Evolutionary conservation across 2,113 vertebrate genomes (phyloP).

Genomic region (Furnarius figulus): DNA sequence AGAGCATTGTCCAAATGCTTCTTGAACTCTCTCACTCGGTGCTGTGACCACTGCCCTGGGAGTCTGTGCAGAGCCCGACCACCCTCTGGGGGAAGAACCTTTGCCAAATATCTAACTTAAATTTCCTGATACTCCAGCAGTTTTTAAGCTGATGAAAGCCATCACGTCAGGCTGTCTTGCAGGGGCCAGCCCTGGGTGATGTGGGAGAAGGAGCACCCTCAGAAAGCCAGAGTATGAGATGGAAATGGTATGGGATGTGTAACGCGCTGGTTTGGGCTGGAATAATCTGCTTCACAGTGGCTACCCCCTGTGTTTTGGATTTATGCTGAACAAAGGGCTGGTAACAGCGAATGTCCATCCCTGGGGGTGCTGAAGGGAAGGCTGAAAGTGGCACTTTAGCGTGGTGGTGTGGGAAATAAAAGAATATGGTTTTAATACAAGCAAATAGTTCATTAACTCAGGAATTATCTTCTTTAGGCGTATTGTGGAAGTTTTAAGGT

Average conservation of each 20-base stretch:
- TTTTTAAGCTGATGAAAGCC: neutral
- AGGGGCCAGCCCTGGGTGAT: neutral
- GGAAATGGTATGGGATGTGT: neutral
- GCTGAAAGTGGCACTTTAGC: too few relatives aligned
- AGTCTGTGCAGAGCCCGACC: too few relatives aligned
- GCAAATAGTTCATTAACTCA: too few relatives aligned
- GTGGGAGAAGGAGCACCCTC: neutral
- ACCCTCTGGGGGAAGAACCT: neutral
- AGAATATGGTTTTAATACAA: too few relatives aligned
- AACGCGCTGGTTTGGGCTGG: fast-evolving
- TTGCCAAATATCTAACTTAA: neutral
- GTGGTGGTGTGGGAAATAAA: too few relatives aligned
- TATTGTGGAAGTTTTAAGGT: too few relatives aligned
- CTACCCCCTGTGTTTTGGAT: neutral
- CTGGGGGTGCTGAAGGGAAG: neutral
- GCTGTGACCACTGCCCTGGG: neutral
- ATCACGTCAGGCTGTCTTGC: too few relatives aligned
- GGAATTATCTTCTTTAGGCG: too few relatives aligned
- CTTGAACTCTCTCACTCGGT: neutral
- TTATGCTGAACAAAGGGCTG: neutral
- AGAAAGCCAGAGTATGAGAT: neutral
- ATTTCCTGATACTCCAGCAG: neutral
- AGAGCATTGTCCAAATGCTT: fast-evolving
- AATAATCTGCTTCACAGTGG: neutral
- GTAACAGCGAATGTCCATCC: neutral